Conservation (phyloP, 2,797 vertebrate genomes). For the Pteropus rufus region DNA sequence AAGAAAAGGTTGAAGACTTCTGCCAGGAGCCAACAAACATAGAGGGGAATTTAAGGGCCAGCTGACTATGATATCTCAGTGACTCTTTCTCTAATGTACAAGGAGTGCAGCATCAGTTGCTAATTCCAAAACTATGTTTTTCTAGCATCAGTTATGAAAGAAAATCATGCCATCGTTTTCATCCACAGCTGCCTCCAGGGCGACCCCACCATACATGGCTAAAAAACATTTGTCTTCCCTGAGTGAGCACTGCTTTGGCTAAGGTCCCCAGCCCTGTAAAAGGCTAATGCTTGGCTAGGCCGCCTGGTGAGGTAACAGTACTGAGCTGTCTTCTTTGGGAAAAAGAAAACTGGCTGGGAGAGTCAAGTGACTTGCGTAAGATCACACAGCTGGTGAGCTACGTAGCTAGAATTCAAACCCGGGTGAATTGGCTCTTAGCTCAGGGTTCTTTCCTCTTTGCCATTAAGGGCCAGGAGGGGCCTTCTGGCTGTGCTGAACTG, state of each 20-base stretch:
- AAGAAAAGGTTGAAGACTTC: neutral
- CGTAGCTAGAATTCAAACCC: neutral
- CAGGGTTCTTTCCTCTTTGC: neutral
- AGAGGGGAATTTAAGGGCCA: neutral
- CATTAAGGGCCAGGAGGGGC: neutral
- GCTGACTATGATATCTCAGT: neutral
- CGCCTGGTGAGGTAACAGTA: neutral
- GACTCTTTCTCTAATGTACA: neutral
- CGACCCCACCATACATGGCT: neutral
- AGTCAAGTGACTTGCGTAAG: neutral
- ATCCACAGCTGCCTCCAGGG: neutral
- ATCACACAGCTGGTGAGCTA: neutral
- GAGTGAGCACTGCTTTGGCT: neutral
- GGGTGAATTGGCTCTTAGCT: neutral
- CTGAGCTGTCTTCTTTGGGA: neutral
- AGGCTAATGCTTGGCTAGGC: neutral
- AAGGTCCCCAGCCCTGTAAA: neutral
- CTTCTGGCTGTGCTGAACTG: neutral
- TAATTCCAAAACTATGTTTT: neutral
- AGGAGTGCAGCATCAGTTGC: neutral
- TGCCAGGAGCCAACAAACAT: neutral
- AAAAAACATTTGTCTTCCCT: neutral
- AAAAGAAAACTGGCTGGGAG: neutral
- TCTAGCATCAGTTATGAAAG: neutral
- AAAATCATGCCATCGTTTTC: neutral